Base-by-base conservation (phyloP, 1,140 invertebrate species). In the Leptinotarsa defecta region DNA sequence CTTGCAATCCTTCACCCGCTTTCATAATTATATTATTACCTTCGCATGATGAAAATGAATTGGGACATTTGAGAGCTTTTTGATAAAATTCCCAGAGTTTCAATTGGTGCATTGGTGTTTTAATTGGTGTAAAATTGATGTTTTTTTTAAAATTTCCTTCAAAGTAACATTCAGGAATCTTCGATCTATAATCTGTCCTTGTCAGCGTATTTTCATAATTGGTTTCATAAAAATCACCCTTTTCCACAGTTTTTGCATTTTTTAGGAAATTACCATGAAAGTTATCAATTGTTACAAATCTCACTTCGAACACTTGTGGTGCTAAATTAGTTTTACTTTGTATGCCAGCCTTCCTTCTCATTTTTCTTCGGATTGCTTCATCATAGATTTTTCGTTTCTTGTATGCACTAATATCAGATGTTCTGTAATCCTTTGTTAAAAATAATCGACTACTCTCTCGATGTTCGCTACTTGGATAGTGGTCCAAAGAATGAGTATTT, bases 331-430 rank as follows among this genome's bases (percentile, higher is more conserved):
- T 57, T 17, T 68, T 71, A 20, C 52, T 71, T 74, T 74, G 34
- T 13, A 43, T 34, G 24, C 24, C 20, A 52, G 43, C 63, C 57
- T 76, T 79, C 68, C 72, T 77, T 62, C 76, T 81, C 76, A 76
- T 73, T 68, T 76, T 79, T 68, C 74, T 74, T 49, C 78, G 64
- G 57, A 77, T 77, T 11, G 24, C 62, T 22, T 76, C 52, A 63
- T 79, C 80, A 61, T 81, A 81, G 11, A 76, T 49, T 69, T 81
- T 81, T 22, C 80, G 20, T 67, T 65, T 78, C 24, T 81, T 72
- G 57, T 77, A 81, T 3, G 80, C 48, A 57, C 77, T 79, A 13
- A 80, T 61, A 20, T 75, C 48, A n/a, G 71, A 48, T 6, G 34
- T 24, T 15, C 75, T 76, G 34, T 73, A 81, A 27, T 76, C 67